These are phyloP conservation scores for Drosophila fuyamai DNA, from an alignment of 1,140 invertebrate genomes.

Conservation along the genomic window DNA sequence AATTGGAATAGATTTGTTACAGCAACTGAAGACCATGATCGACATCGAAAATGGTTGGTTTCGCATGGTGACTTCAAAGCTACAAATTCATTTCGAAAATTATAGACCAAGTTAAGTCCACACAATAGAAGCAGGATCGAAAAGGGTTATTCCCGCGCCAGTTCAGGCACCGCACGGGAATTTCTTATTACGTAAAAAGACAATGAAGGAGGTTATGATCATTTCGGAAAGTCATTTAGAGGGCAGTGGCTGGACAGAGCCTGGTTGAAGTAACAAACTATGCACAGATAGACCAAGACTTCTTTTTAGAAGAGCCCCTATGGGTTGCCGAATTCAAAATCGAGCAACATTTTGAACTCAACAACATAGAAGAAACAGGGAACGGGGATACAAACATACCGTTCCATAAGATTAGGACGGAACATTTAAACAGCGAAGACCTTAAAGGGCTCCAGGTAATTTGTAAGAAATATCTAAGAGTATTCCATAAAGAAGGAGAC, in stretches of 20 bases:
- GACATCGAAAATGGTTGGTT: too few species aligned
- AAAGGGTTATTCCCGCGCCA: background rate
- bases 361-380: background rate
- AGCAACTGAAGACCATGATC: too few species aligned
- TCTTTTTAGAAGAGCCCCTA: too few species aligned
- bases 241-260: background rate
- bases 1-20: too few species aligned
- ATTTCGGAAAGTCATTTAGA: background rate
- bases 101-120: too few species aligned
- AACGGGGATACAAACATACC: too few species aligned
- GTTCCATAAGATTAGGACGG: background rate
- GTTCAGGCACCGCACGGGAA: background rate
- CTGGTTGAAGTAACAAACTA: background rate
- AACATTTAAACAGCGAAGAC: background rate
- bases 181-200: background rate
- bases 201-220: background rate
- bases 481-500: background rate
- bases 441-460: background rate
- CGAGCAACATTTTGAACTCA: constrained; percentile 1
- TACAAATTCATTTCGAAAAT: too few species aligned
- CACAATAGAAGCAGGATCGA: too few species aligned
- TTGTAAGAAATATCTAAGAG: background rate
- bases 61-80: too few species aligned
- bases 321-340: background rate
- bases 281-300: background rate